Conservation (phyloP, 2,113 vertebrate genomes). For the Orcinus orca region DNA sequence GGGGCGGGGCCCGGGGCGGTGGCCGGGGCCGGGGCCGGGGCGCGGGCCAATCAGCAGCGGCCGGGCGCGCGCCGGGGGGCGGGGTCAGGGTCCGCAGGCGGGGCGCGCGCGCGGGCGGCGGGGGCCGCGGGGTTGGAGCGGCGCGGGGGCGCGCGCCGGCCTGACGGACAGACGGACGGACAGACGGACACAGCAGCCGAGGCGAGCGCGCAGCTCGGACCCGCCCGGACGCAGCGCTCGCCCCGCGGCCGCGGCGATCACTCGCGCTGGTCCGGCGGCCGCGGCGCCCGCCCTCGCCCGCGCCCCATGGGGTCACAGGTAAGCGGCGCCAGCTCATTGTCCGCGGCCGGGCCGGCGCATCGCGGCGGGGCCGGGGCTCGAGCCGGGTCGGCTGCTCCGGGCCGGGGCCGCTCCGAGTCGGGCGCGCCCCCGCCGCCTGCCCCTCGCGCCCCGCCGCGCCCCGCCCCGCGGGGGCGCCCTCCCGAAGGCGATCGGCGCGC, state of each 20-base stretch:
- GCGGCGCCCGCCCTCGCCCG: conserved; percentile 54
- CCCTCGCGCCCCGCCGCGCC: background rate
- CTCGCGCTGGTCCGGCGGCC: conserved; percentile 51
- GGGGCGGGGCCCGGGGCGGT: conserved; percentile 60
- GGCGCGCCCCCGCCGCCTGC: conserved; percentile 31
- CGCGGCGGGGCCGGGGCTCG: background rate
- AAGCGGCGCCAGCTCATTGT: conserved; percentile 74
- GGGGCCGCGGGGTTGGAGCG: conserved; percentile 64
- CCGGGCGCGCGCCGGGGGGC: conserved; percentile 70
- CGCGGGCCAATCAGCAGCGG: conserved; percentile 62
- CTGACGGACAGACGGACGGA: conserved; percentile 66
- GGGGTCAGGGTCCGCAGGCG: conserved; percentile 71
- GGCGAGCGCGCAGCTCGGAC: conserved; percentile 44
- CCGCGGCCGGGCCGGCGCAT: conserved; percentile 56
- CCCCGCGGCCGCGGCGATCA: conserved; percentile 29
- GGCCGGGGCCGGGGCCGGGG: conserved; percentile 40
- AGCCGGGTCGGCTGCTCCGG: background rate
- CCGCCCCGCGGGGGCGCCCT: conserved; percentile 65
- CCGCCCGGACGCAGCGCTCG: conserved; percentile 34
- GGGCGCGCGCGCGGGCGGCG: conserved; percentile 64
- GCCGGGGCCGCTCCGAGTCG: background rate
- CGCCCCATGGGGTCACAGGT: conserved; percentile 78
- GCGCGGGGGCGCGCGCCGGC: conserved; percentile 71
- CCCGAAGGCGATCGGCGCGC: background rate
- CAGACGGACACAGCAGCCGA: conserved; percentile 40